Base-by-base conservation (phyloP, 2,113 vertebrate genomes). In the Callospermophilus lateralis region DNA sequence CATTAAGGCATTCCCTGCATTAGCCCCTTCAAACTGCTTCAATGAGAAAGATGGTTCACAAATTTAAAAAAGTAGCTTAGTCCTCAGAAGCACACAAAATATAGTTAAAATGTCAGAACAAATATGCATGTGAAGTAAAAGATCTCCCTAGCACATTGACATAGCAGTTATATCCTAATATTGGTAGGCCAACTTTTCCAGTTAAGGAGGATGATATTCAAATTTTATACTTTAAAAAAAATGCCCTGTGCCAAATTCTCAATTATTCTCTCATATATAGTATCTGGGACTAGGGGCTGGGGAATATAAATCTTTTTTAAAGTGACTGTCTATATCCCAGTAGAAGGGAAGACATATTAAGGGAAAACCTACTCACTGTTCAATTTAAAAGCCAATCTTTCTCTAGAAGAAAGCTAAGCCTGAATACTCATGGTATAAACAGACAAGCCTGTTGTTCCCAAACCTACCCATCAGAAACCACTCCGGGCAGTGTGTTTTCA, bases 101-200 rank as follows among this genome's bases (percentile, higher is more conserved):
- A 84, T 1, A 85, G 67, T 94, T n/a, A 95, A 79, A 93, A 96
- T 55, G 68, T 77, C 45, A 93, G 10, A 84, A 70, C 58, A 65
- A 84, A 94, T 48, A 65, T 94, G 93, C 53, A 67, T 11, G 6
- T 58, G 45, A 8, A 95, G 72, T 28, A 94, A 84, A 90, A 28
- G 0, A 6, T 63, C 89, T 83, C 80, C 73, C 84, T 89, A 94
- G 86, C 84, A 93, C 53, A 89, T 86, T 95, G 90, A 93, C 15
- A 94, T 26, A 89, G 67, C 16, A 81, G 84, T 96, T 96, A 42
- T 4, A 81, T 78, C 95, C 93, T 88, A 96, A 8, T 70, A 70
- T 53, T 92, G 91, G 26, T 65, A 72, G 84, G 86, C 70, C 93
- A 96, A 92, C 93, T 98, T 26, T 95, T 94, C 89, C 94, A 90